Evolutionary conservation across 1,140 invertebrate genomes (phyloP).

Genomic region (Saccostrea cuccullata): DNA sequence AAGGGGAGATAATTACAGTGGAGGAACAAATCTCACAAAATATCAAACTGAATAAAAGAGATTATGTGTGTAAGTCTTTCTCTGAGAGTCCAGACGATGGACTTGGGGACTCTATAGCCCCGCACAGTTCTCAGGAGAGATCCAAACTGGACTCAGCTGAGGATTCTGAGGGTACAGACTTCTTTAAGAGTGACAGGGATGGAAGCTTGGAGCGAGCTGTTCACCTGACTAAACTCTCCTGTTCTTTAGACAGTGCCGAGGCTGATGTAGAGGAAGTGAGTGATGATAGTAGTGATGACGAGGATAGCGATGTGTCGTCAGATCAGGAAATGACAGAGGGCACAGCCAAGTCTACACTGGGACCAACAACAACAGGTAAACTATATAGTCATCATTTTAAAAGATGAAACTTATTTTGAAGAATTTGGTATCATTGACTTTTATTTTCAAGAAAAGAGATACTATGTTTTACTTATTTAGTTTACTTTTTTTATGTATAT

Average conservation of each 20-base stretch:
- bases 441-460: too few relatives aligned
- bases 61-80: constrained; percentile 62
- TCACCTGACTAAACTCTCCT: constrained; percentile 79
- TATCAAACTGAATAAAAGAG: constrained; percentile 58
- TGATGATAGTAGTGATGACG: constrained; percentile 59
- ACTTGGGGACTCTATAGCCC: constrained; percentile 73
- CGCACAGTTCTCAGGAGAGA: constrained; percentile 70
- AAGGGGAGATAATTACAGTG: constrained; percentile 52
- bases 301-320: constrained; percentile 54
- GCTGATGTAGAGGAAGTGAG: constrained; percentile 67
- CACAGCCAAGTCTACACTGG: constrained; percentile 37
- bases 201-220: constrained; percentile 73
- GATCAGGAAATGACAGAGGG: constrained; percentile 53
- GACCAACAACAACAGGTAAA: neutral
- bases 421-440: too few relatives aligned
- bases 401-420: too few relatives aligned
- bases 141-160: constrained; percentile 70
- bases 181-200: constrained; percentile 65
- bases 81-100: constrained; percentile 76
- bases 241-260: constrained; percentile 77
- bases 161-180: constrained; percentile 71
- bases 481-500: too few relatives aligned
- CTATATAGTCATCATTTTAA: too few relatives aligned
- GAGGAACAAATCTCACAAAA: constrained; percentile 68
- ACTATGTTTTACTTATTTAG: too few relatives aligned